Base-by-base conservation (phyloP, 2,113 vertebrate species). In the Microcebus griseorufus region DNA sequence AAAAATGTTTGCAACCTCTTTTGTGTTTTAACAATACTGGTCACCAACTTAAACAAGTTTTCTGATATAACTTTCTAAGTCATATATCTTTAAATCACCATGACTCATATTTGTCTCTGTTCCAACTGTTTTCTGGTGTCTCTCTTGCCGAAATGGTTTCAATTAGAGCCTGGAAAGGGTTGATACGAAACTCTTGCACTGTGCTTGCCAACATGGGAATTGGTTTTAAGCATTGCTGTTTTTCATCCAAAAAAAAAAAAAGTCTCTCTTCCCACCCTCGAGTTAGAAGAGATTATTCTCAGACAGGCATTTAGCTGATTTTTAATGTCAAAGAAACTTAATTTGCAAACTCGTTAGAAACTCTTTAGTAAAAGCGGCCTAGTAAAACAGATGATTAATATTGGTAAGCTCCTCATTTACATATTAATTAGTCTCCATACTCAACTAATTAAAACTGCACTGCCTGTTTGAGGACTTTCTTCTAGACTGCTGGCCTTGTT, bases 321-420 rank as follows among this genome's bases (percentile, higher is more conserved):
- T 98, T 98, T 98, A 98, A 97, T 98, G 96, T 96, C 97, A 98
- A 96, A 97, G 98, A 98, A 98, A 98, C 98, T 95, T 98, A 96
- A 97, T 98, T 97, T 98, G 97, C 98, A 98, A 99, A 98, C 98
- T 98, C 1, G 84, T 98, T 98, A 98, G 98, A 97, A 98, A 98
- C 97, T 98, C 98, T 98, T 98, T 92, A 98, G 97, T 97, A 97
- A 97, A 98, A 98, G 98, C 97, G 84, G 98, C 96, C 98, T 98
- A 98, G 98, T 98, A 99, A 99, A 99, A 98, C 98, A 98, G 98
- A 98, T 98, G 98, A 99, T 99, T 98, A 98, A 99, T 98, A 98
- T 96, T 98, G 98, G 98, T 98, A 98, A 98, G 98, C 93, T 98
- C 89, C 95, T 98, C 94, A 99, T 99, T 98, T 99, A 92, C 98